phyloP scores from a whole-genome alignment of 2,888 invertebrate genomes.

The Rotaria sp. region DNA sequence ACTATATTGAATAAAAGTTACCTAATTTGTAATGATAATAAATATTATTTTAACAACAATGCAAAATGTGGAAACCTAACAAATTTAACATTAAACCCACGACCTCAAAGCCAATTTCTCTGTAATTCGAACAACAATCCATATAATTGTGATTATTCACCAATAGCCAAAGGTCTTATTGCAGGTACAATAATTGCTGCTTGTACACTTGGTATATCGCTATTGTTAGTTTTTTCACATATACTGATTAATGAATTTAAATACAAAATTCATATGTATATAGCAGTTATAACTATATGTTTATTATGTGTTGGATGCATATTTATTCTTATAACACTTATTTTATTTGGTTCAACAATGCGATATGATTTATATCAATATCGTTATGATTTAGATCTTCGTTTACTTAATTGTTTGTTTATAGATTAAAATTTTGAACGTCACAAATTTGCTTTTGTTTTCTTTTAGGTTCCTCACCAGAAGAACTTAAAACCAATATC shows the following conservation, averaged over 20 bases:
- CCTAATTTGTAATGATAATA: background rate
- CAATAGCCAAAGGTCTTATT: background rate
- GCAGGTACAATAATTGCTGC: slow-evolving; percentile 16
- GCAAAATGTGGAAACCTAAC: too few relatives aligned
- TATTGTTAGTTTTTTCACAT: background rate
- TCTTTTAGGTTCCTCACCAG: background rate
- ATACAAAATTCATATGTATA: background rate
- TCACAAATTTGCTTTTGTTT: background rate
- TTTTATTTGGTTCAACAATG: background rate
- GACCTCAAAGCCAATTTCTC: background rate
- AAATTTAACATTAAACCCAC: background rate
- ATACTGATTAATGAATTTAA: background rate
- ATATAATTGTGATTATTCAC: background rate
- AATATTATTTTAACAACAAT: background rate
- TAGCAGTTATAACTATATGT: background rate
- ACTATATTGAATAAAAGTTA: too few relatives aligned
- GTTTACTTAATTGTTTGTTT: background rate
- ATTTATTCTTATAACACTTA: background rate
- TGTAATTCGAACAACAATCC: background rate
- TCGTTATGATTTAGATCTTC: background rate
- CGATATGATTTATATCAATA: background rate
- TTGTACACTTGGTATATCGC: background rate
- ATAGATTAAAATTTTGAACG: background rate
- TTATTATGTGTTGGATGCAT: background rate
- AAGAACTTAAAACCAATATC: background rate